These are phyloP conservation scores for Trissolcus brochymenae DNA, from an alignment of 2,888 invertebrate species.

Conservation along the genomic window DNA sequence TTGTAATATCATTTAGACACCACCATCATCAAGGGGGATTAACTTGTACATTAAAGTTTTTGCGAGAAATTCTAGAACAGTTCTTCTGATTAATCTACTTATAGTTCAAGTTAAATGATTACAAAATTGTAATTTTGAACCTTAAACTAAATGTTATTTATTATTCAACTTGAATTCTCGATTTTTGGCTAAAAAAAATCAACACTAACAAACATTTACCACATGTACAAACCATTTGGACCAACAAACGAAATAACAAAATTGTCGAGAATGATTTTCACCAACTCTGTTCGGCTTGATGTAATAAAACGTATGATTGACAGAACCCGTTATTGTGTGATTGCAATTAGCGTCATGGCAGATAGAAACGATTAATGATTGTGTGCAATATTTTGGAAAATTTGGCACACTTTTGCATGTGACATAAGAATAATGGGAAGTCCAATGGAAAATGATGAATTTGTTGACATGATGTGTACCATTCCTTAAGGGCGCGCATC, in stretches of 20 bases:
- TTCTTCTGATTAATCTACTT: neutral
- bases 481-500: constrained; percentile 1
- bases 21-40: no score
- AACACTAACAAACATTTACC: constrained; percentile 29
- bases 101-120: constrained; percentile 19
- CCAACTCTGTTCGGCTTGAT: constrained; percentile 6
- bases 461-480: neutral
- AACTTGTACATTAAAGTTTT: no score
- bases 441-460: neutral
- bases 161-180: constrained; percentile 37
- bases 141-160: constrained; percentile 41
- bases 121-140: constrained; percentile 37
- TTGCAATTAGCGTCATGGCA: no score
- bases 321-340: no score
- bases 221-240: constrained; percentile 35
- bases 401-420: neutral
- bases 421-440: neutral
- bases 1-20: no score
- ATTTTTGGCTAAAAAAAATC: constrained; percentile 39
- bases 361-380: no score
- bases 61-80: no score
- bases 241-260: constrained; percentile 19
- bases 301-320: neutral
- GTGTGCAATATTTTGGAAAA: no score
- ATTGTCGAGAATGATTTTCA: constrained; percentile 28